A percentile compares a stretch with the other conserved stretches of the same genome.
Conservation (phyloP, 2,113 vertebrate genomes). For the Ia io region DNA sequence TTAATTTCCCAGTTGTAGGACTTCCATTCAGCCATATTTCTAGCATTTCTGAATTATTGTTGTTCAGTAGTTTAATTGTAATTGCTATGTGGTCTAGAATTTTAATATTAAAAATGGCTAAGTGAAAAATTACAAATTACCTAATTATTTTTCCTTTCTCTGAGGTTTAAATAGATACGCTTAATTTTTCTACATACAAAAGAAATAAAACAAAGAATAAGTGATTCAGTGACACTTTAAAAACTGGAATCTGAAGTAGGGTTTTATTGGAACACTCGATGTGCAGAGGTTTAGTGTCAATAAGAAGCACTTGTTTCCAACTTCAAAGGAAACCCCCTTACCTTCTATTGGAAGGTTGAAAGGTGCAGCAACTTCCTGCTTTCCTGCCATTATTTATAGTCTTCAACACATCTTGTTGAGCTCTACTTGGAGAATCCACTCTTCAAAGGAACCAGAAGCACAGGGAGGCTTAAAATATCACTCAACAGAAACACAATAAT, state of each 20-base stretch:
- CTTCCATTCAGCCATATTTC: not conserved
- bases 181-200: not conserved
- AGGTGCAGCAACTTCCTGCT: not conserved
- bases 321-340: not conserved
- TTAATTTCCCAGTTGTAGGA: not conserved
- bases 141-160: not conserved
- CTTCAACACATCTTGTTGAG: conserved; percentile 38
- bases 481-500: conserved; percentile 77
- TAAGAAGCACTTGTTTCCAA: not conserved
- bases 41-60: not conserved
- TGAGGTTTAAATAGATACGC: not conserved
- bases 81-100: not conserved
- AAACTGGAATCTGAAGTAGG: not conserved
- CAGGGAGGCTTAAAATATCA: conserved; percentile 74
- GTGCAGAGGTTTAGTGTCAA: not conserved
- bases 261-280: not conserved
- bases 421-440: not conserved
- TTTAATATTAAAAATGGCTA: not conserved
- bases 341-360: not conserved
- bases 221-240: not conserved
- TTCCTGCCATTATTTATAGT: not conserved
- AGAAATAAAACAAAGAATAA: not conserved
- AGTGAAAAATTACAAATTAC: not conserved
- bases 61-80: not conserved
- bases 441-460: conserved; percentile 74